These are phyloP conservation scores for Myripristis jacobus DNA, from an alignment of 2,797 vertebrate genomes.

Conservation along the genomic window DNA sequence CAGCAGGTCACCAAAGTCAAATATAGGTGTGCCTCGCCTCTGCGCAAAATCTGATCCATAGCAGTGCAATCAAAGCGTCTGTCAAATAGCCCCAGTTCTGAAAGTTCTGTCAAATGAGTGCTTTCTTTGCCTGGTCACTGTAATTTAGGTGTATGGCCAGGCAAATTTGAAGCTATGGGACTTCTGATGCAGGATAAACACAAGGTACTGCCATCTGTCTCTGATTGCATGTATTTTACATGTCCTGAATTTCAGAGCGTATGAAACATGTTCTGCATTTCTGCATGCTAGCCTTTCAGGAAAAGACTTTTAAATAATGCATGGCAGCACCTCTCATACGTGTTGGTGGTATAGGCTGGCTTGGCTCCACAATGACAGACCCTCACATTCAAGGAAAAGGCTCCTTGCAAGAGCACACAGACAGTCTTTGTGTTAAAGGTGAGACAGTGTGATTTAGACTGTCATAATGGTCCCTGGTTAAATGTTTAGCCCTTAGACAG, in stretches of 20 bases:
- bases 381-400: slow-evolving; percentile 33
- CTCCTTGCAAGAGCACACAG: slow-evolving; percentile 19
- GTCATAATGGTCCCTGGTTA: slow-evolving; percentile 28
- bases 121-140: neutral
- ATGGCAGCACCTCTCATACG: slow-evolving; percentile 57
- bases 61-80: slow-evolving; percentile 7
- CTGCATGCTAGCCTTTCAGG: slow-evolving; percentile 31
- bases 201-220: neutral
- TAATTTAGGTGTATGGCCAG: accelerated
- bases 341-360: slow-evolving; percentile 40
- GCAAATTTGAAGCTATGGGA: neutral
- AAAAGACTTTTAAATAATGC: slow-evolving; percentile 64
- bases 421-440: slow-evolving; percentile 41
- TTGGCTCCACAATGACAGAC: slow-evolving; percentile 42
- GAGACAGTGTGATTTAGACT: slow-evolving; percentile 30
- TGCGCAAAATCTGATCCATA: slow-evolving; percentile 61
- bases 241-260: slow-evolving; percentile 27
- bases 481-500: slow-evolving; percentile 34
- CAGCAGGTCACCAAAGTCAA: slow-evolving; percentile 64
- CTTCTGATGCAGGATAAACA: neutral
- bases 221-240: slow-evolving; percentile 28
- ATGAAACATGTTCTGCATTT: slow-evolving; percentile 29
- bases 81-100: neutral
- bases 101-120: neutral
- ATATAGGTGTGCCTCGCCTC: slow-evolving; percentile 56